phyloP scores from a whole-genome alignment of 1,140 invertebrate genomes.

The Frieseomelitta varia region DNA sequence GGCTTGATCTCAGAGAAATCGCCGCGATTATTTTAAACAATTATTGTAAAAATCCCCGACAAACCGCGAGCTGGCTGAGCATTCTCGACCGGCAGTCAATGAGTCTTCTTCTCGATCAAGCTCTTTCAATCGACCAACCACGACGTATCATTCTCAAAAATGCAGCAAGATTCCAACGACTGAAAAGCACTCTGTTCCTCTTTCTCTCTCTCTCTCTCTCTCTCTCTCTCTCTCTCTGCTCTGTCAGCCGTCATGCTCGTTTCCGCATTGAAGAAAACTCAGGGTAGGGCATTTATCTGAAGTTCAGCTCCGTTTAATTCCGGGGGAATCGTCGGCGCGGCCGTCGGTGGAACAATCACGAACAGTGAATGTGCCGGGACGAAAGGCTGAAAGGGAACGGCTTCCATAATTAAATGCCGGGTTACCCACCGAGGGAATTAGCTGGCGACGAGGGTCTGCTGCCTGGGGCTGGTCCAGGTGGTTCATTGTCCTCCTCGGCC shows the following conservation, averaged over 20 bases:
- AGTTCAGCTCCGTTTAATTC: conserved; percentile 35
- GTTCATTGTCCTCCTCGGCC: conserved; percentile 79
- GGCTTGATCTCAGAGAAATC: neutral
- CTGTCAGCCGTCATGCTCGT: neutral
- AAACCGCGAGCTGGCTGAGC: neutral
- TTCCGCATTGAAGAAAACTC: conserved; percentile 28
- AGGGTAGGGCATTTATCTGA: neutral
- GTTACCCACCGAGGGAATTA: conserved; percentile 75
- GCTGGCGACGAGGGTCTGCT: conserved; percentile 79
- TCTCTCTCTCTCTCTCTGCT: neutral
- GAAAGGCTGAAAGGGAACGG: conserved; percentile 53
- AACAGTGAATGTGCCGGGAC: conserved; percentile 28
- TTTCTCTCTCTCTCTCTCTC: too few relatives aligned
- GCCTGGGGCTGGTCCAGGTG: conserved; percentile 79
- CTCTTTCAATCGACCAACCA: neutral
- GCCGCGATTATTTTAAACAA: neutral
- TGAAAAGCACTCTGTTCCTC: neutral
- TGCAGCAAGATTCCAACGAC: neutral
- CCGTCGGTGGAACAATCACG: conserved; percentile 28
- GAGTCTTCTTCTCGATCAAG: neutral
- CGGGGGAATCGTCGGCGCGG: conserved; percentile 11
- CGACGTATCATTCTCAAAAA: conserved; percentile 1
- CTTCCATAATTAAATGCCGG: conserved; percentile 68
- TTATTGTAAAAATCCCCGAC: neutral
- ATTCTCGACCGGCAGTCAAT: neutral